Evolutionary conservation across 2,797 vertebrate genomes (phyloP).

Genomic region (Galagoides demidoff): DNA sequence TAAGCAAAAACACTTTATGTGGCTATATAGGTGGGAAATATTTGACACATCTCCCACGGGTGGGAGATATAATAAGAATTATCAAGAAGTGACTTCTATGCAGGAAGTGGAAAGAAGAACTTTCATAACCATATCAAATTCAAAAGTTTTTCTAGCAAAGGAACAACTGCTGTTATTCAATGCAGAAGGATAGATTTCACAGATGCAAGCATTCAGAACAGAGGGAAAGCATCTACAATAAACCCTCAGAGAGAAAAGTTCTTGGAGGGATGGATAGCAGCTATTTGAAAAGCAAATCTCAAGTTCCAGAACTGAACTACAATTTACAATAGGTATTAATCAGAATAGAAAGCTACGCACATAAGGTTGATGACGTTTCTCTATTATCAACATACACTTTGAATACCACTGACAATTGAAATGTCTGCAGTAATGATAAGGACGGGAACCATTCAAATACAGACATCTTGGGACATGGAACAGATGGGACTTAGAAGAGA

Average conservation of each 20-base stretch:
- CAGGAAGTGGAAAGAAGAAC: background rate
- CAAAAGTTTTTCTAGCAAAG: background rate
- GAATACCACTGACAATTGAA: background rate
- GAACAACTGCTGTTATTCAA: background rate
- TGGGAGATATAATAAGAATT: background rate
- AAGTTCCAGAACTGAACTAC: slow-evolving; percentile 3
- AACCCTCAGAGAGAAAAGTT: background rate
- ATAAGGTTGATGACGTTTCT: background rate
- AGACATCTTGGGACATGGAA: background rate
- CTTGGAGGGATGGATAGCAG: background rate
- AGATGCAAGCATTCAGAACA: background rate
- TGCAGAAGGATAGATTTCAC: background rate
- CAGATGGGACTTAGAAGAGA: background rate
- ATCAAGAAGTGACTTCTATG: background rate
- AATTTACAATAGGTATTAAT: background rate
- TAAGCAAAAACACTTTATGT: background rate
- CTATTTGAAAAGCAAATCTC: background rate
- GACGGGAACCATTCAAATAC: background rate
- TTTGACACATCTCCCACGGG: background rate
- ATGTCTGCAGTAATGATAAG: background rate
- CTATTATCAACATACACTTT: background rate
- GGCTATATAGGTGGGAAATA: background rate
- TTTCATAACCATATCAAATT: background rate
- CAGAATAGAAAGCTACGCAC: background rate
- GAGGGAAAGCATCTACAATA: background rate